Conservation (phyloP, 2,888 invertebrate species). For the Zygothrica quintamaculata region DNA sequence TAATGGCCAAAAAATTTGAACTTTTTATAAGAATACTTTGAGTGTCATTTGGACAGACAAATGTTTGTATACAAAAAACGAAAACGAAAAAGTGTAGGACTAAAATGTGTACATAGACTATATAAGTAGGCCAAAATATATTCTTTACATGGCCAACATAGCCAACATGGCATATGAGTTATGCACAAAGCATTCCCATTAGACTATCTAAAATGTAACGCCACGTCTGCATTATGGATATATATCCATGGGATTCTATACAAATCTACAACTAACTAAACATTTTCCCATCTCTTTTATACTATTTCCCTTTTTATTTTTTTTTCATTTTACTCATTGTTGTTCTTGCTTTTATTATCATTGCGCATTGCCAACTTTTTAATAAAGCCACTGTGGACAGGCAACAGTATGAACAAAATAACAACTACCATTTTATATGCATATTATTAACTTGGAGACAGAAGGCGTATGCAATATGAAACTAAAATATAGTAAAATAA, state of each 20-base stretch:
- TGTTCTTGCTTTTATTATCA: constrained; percentile 22
- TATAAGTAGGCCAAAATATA: constrained; percentile 51
- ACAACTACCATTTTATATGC: constrained; percentile 28
- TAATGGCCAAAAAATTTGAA: constrained; percentile 10
- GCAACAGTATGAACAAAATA: constrained; percentile 44
- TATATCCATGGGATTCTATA: constrained; percentile 15
- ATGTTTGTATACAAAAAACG: constrained; percentile 5
- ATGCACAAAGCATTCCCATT: constrained; percentile 42
- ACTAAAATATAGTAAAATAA: constrained; percentile 1
- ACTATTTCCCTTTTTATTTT: background rate
- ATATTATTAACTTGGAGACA: constrained; percentile 33
- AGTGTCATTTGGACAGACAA: constrained; percentile 35
- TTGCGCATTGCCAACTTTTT: constrained; percentile 67
- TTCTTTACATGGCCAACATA: constrained; percentile 10
- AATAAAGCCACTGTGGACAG: constrained; percentile 68
- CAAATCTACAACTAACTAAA: background rate
- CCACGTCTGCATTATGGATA: constrained; percentile 35
- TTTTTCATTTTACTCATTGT: constrained; percentile 7
- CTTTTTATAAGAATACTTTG: constrained; percentile 14
- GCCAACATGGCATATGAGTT: constrained; percentile 47
- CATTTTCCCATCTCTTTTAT: constrained; percentile 4
- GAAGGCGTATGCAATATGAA: constrained; percentile 39
- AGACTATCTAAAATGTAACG: constrained; percentile 41
- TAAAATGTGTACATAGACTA: constrained; percentile 12
- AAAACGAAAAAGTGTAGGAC: background rate